These are phyloP conservation scores for Trachythela sp. DNA, from an alignment of 64 coral and sea anemone species.

Conservation along the genomic window DNA sequence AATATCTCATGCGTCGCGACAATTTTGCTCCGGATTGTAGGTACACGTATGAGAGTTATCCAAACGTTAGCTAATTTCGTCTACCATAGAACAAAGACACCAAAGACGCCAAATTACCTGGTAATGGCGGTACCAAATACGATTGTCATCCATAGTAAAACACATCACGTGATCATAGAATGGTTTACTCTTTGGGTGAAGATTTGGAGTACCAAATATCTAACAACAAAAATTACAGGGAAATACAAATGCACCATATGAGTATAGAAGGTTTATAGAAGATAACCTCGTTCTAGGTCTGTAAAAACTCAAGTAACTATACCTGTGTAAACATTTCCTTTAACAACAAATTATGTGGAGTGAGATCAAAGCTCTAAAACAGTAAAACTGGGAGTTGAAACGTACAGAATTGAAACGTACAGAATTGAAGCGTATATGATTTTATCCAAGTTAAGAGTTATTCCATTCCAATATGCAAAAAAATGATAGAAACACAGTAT, in stretches of 20 bases:
- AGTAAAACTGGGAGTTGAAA: neutral
- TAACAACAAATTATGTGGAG: constrained; percentile 56
- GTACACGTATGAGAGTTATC: no score
- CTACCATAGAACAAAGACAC: no score
- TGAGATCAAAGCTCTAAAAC: constrained; percentile 68
- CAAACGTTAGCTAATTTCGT: no score
- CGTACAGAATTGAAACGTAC: no score
- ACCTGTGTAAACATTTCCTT: constrained; percentile 98
- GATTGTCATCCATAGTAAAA: constrained; percentile 77
- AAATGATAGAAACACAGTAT: no score
- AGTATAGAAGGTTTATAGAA: neutral
- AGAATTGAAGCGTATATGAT: no score
- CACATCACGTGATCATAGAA: constrained; percentile 83
- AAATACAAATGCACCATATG: neutral
- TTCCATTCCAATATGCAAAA: no score
- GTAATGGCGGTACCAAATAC: constrained; percentile 99
- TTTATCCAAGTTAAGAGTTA: no score
- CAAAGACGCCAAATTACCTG: constrained; percentile 54
- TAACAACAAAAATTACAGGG: neutral
- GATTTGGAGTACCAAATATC: constrained; percentile 83
- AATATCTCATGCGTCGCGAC: no score
- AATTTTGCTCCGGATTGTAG: no score
- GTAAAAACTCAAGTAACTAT: neutral
- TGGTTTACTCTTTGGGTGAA: constrained; percentile 91
- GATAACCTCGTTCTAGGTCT: no score